Percentiles rank a stretch among this genome's conserved stretches.
These are phyloP conservation scores for Drosophila elegans DNA, from an alignment of 1,140 invertebrate species.

Conservation along the genomic window DNA sequence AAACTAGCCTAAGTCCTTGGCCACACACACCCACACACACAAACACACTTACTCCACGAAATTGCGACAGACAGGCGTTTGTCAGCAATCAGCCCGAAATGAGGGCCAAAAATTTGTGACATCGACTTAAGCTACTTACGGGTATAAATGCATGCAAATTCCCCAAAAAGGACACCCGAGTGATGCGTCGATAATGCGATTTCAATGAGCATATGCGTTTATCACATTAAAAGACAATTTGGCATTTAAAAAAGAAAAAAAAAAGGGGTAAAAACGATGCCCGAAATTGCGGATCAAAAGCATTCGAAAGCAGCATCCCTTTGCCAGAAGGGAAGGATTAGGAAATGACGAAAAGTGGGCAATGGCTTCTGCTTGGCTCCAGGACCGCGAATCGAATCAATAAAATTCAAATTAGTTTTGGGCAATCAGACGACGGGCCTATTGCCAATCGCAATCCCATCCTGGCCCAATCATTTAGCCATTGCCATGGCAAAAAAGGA, in stretches of 20 bases:
- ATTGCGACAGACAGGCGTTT: slow-evolving; percentile 15
- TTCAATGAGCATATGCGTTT: slow-evolving; percentile 74
- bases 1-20: slow-evolving; percentile 45
- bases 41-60: background rate
- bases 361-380: background rate
- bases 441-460: slow-evolving; percentile 19
- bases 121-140: slow-evolving; percentile 56
- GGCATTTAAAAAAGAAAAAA: slow-evolving; percentile 29
- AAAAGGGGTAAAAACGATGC: background rate
- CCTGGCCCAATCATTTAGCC: slow-evolving; percentile 72
- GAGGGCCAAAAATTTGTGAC: slow-evolving; percentile 36
- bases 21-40: slow-evolving; percentile 5
- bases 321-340: slow-evolving; percentile 29
- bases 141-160: slow-evolving; percentile 26
- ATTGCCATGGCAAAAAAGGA: slow-evolving; percentile 69
- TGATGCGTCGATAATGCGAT: slow-evolving; percentile 63
- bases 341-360: slow-evolving; percentile 32
- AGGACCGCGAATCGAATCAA: slow-evolving; percentile 72
- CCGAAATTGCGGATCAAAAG: slow-evolving; percentile 31
- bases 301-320: slow-evolving; percentile 65
- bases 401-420: slow-evolving; percentile 83
- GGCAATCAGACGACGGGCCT: slow-evolving; percentile 62
- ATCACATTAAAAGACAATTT: slow-evolving; percentile 80
- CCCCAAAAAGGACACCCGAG: slow-evolving; percentile 18
- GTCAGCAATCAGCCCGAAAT: slow-evolving; percentile 25